Conservation (phyloP, 2,888 invertebrate species). For the Amphipyra berbera region DNA sequence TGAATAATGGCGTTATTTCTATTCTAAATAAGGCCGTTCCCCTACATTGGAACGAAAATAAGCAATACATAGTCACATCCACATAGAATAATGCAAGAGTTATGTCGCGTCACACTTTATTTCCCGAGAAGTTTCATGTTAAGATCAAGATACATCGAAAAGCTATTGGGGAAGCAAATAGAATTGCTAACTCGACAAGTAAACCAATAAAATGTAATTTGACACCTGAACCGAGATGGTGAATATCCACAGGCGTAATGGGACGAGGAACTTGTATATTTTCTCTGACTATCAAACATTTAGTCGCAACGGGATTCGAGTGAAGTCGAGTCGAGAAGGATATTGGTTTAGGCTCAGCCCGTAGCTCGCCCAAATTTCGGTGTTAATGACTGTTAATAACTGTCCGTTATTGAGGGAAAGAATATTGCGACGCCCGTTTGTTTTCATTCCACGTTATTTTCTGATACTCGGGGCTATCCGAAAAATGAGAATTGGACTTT, state of each 20-base stretch:
- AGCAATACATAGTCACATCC: conserved; percentile 19
- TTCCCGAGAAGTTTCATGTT: conserved; percentile 16
- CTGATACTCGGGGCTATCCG: conserved; percentile 17
- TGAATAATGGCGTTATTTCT: conserved; percentile 35
- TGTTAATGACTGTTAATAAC: conserved; percentile 45
- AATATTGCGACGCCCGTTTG: conserved; percentile 47
- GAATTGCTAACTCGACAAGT: conserved; percentile 48
- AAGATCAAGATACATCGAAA: conserved; percentile 32
- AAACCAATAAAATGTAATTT: conserved; percentile 52
- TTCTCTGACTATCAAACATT: conserved; percentile 15
- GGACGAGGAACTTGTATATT: conserved; percentile 5
- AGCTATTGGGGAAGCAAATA: conserved; percentile 38
- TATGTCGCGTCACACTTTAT: conserved; percentile 21
- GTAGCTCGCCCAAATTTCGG: conserved; percentile 29
- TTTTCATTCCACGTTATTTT: conserved; percentile 31
- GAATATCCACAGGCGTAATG: conserved; percentile 32
- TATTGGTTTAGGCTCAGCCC: conserved; percentile 40
- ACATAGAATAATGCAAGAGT: conserved; percentile 27
- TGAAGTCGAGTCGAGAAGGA: conserved; percentile 13
- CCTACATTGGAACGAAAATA: conserved; percentile 20
- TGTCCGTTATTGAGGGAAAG: conserved; percentile 43
- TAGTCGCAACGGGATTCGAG: background rate
- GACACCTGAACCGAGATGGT: conserved; percentile 41
- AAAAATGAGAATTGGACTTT: conserved; percentile 16
- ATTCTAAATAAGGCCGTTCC: conserved; percentile 19